Evolutionary conservation across 1,140 invertebrate genomes (phyloP).

Genomic region (Littorina saxatilis): DNA sequence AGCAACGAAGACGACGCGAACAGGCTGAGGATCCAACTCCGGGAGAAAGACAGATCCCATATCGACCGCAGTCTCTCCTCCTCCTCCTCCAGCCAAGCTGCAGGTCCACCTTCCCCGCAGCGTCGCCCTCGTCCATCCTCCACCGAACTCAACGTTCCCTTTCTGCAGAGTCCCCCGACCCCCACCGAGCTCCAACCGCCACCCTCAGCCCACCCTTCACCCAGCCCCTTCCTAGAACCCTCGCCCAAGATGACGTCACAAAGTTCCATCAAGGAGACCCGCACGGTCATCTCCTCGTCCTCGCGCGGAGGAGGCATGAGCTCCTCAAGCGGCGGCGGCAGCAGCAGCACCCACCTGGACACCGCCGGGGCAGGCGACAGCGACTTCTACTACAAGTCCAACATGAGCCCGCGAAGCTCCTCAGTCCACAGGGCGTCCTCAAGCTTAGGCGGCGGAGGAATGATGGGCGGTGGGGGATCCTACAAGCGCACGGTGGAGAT

Average conservation of each 20-base stretch:
- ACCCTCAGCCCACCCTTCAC: background rate
- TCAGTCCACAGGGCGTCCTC: slow-evolving; percentile 49
- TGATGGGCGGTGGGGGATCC: slow-evolving; percentile 7
- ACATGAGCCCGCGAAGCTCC: slow-evolving; percentile 53
- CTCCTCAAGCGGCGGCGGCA: background rate
- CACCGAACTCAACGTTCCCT: background rate
- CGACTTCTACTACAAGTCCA: slow-evolving; percentile 61
- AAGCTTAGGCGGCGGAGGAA: slow-evolving; percentile 41
- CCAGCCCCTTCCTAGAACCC: background rate
- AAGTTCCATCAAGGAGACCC: slow-evolving; percentile 64
- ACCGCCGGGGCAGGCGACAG: slow-evolving; percentile 36
- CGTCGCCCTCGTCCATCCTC: background rate
- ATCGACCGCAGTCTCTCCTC: background rate
- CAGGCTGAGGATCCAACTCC: background rate
- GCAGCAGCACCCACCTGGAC: slow-evolving; percentile 24
- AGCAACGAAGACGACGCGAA: background rate
- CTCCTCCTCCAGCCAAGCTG: background rate
- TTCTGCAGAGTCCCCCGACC: slow-evolving; percentile 1
- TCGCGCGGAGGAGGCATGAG: slow-evolving; percentile 3
- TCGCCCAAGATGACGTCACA: slow-evolving; percentile 55
- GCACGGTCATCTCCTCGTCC: slow-evolving; percentile 61
- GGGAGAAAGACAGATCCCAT: background rate
- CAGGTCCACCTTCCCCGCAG: background rate
- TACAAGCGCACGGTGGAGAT: slow-evolving; percentile 62
- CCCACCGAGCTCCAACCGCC: slow-evolving; percentile 1